A percentile compares a stretch with the other conserved stretches of the same genome.
phyloP scores from a whole-genome alignment of 2,113 vertebrate genomes.

The Redunca redunca region DNA sequence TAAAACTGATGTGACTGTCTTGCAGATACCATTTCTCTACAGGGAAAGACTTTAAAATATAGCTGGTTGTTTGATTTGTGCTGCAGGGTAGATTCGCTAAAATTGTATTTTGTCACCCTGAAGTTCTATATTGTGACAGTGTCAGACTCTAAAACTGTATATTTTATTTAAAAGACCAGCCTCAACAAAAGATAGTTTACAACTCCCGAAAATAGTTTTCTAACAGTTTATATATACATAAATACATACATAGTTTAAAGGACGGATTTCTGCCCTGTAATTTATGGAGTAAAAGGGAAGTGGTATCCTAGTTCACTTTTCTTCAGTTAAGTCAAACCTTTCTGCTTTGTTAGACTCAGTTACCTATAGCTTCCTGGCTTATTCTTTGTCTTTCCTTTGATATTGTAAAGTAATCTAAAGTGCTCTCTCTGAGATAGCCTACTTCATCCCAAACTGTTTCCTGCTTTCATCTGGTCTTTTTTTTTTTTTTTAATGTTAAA shows the following conservation, averaged over 20 bases:
- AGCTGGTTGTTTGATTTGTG: conserved; percentile 75
- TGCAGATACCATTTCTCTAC: conserved; percentile 75
- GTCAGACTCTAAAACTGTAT: conserved; percentile 75
- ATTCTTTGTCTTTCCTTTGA: neutral
- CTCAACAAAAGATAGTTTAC: conserved; percentile 77
- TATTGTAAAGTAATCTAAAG: neutral
- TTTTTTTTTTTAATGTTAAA: neutral
- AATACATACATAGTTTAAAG: conserved; percentile 61
- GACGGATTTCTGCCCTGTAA: conserved; percentile 52
- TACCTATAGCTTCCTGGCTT: neutral
- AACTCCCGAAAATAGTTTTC: conserved; percentile 72
- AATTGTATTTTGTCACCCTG: conserved; percentile 77
- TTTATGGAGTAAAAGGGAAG: conserved; percentile 40
- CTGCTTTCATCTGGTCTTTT: neutral
- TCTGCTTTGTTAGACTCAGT: neutral
- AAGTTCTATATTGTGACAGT: conserved; percentile 71
- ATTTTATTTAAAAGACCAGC: conserved; percentile 79
- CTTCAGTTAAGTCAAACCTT: conserved; percentile 5
- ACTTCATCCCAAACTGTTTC: neutral
- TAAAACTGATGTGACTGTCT: conserved; percentile 68
- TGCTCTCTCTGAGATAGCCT: neutral
- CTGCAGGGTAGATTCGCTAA: conserved; percentile 78
- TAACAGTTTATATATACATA: conserved; percentile 72
- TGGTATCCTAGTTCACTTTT: neutral
- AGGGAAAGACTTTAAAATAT: conserved; percentile 71